Base-by-base conservation (phyloP, 2,888 invertebrate species). In the Elmis aenea region DNA sequence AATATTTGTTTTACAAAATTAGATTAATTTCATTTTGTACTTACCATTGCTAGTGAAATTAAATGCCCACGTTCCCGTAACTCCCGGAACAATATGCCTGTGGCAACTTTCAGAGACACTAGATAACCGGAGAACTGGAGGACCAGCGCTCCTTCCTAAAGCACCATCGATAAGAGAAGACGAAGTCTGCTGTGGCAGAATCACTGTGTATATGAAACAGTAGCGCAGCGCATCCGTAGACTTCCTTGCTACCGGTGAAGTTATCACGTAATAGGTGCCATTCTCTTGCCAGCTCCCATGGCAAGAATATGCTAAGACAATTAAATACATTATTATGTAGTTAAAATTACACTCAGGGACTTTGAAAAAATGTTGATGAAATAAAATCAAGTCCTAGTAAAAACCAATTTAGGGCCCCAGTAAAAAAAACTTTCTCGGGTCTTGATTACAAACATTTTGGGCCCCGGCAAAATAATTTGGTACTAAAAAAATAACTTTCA, bases 261-360 rank as follows among this genome's bases (percentile, higher is more conserved):
- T 80, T 44, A 85, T 77, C 50, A 84, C 73, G 64, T 75, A 83
- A 46, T 79, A 77, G 5, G 75, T 71, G 13, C 72, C 71, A 25
- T 76, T 75, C 45, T 79, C 79, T 48, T 73, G 69, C 85, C 85
- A 85, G 58, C 77, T 78, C 27, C 84, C 85, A 60, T 83, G 81
- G 61, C 85, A 85, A 0, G 77, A 76, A 66, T 81, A 85, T 26
- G 76, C 83, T 81, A 69, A 1, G 62, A 57, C 41, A 56, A 12
- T n/a, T n/a, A n/a, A n/a, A n/a, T n/a, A n/a, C n/a, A n/a, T n/a
- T n/a, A n/a, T n/a, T n/a, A n/a, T n/a, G n/a, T n/a, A n/a, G 8
- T 6, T 18, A 21, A 21, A 21, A 21, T 9, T 10, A 10, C 10
- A 4, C 3, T 4, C 10, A 21, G 5, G 6, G 3, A 5, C 6